Base-by-base conservation (phyloP, 2,797 vertebrate genomes). In the Acanthurus lineatus region DNA sequence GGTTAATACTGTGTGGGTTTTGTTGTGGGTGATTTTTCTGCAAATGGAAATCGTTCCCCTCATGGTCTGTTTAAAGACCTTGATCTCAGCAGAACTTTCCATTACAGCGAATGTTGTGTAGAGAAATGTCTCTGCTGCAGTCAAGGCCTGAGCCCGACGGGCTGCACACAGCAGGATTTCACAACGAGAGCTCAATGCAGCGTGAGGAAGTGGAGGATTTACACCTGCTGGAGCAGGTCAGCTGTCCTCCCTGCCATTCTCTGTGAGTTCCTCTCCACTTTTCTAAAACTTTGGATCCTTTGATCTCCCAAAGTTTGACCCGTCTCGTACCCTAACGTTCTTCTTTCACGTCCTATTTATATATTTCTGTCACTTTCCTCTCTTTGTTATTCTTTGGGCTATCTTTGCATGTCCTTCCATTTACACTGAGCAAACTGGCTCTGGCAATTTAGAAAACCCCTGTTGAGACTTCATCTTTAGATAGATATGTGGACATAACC, bases 31-130 rank as follows among this genome's bases (percentile, higher is more conserved):
- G 64, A 74, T 76, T 79, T 25, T 70, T 69, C 53, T 45, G 70
- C 52, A 76, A 82, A 84, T 73, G 57, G 61, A 83, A 86, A 69
- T 72, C 25, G 47, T 73, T 81, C 73, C 56, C 68, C 54, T 63
- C 81, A 76, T 28, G 57, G 65, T 65, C 76, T 22, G 59, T 79
- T 84, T 86, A 81, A 78, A 65, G 79, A 76, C 83, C 77, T 90
- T 86, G 88, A 89, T 77, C 74, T 84, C 45, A 42, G 76, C 70
- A 74, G 67, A 86, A 71, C 62, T 59, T 79, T 89, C 86, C 77
- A 88, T 89, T 82, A 79, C 47, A 69, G 58, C 2, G 17, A 81
- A 87, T 56, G 56, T 53, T 63, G 80, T 38, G 6, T 51, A 16
- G 70, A 85, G 76, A 81, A 89, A 85, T 68, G 47, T 63, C 70